Evolutionary conservation across 2,113 vertebrate species (phyloP), one percentile per base, ranked within the genome.

Genomic region (Malurus elegans): DNA sequence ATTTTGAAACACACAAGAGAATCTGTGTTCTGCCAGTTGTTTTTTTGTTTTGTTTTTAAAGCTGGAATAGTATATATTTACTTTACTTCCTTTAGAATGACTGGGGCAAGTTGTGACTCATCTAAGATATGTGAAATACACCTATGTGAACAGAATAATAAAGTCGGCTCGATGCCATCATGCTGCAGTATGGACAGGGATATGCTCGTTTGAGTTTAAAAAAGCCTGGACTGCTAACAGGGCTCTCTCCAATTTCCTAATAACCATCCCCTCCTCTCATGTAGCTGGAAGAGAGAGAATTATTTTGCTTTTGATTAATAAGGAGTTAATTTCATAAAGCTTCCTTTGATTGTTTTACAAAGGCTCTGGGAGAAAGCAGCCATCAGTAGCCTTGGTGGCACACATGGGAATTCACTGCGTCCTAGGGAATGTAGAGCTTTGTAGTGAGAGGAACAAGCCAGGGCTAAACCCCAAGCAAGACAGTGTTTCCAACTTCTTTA

Each of bases 21-120:
- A 86, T 54, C 18, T 38, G 2, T 50, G 7, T 90, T 82, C 60
- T 71, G 32, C 5, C 5, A 42, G 53, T 17, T 65, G 31, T 11
- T 23, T 19, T 34, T 38, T 71, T 17, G 5, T 34, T 38, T 25
- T 9, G 12, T 40, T 62, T 90, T 88, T 57, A 56, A 58, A 76
- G 56, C 29, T 71, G 64, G 36, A 80, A 74, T 86, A 83, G 57
- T 67, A 53, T 38, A 18, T 73, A 48, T 75, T 95, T 90, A 58
- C 86, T 91, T 92, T 90, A 18, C 60, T 78, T 71, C 42, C 54
- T 86, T 76, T 64, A 56, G 60, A 84, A 60, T 75, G 36, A 81
- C 20, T 81, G n/a, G 34, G 88, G 57, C 86, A 88, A 81, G 79
- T 86, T 95, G 75, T 75, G 82, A 88, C 93, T 86, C 48, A 74